A percentile compares a stretch with the other conserved stretches of the same genome.
phyloP scores from a whole-genome alignment of 2,888 invertebrate genomes.

The Mythimna ferrago region DNA sequence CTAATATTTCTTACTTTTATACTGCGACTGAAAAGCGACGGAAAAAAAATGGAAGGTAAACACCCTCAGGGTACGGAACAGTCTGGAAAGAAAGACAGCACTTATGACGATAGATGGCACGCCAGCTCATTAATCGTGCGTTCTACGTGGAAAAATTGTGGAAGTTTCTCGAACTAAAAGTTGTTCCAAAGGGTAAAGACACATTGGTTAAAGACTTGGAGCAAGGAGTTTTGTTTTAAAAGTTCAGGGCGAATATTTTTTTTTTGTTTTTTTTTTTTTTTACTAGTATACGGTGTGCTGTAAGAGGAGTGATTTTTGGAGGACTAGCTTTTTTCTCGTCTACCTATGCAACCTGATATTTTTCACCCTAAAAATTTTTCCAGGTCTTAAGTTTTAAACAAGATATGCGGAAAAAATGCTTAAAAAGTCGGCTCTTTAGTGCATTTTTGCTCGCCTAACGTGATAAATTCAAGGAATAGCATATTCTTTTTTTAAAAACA shows the following conservation, averaged over 20 bases:
- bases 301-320: background rate
- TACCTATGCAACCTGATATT: too few relatives aligned
- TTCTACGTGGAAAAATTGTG: conserved; percentile 35
- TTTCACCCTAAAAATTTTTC: too few relatives aligned
- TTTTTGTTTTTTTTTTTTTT: background rate
- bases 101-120: conserved; percentile 55
- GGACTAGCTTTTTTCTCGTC: too few relatives aligned
- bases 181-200: conserved; percentile 1
- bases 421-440: too few relatives aligned
- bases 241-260: background rate
- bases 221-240: background rate
- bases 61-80: conserved; percentile 46
- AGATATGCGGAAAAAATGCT: too few relatives aligned
- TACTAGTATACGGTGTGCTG: background rate
- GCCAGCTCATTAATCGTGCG: conserved; percentile 48
- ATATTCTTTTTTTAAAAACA: too few relatives aligned
- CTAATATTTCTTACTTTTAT: conserved; percentile 61
- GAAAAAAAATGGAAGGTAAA: conserved; percentile 64
- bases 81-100: conserved; percentile 44
- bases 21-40: conserved; percentile 37
- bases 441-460: too few relatives aligned
- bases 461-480: too few relatives aligned
- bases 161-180: conserved; percentile 27
- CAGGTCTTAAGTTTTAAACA: too few relatives aligned
- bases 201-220: conserved; percentile 5